Base-by-base conservation (phyloP, 2,113 vertebrate genomes). In the Hiodon alosoides region DNA sequence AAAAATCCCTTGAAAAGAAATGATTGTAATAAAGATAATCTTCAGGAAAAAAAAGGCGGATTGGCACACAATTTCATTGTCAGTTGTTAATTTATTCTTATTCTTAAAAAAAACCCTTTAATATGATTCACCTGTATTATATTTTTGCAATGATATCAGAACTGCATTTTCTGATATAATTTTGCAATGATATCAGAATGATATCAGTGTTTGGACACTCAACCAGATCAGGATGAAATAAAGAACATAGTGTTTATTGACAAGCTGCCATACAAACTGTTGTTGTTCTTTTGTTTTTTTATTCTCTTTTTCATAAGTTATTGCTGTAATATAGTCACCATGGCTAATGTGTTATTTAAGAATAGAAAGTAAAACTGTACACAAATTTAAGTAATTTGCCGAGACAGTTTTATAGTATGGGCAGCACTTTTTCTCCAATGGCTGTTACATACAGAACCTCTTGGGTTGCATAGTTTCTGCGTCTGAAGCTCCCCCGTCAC, bases 261-360 rank as follows among this genome's bases (percentile, higher is more conserved):
- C 31, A 31, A 31, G 31, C 31, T 31, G 31, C 1, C 54, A 57
- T 57, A 7, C 54, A 57, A 4, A n/a, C 7, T 64, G 16, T 62
- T 16, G 31, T 64, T 64, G 16, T 10, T 5, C 54, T 10, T 10
- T 7, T 2, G 2, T 10, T 57, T 57, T 57, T 7, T 57, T 57
- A 57, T 57, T 57, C 54, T 10, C 5, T 31, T 57, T 57, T 7
- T 57, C 10, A 57, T 57, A 47, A 3, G 31, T 10, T 17, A n/a
- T n/a, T 48, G 46, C 9, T 11, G 64, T 47, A 66, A 66, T 66
- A 2, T 66, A 66, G 48, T 66, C 64, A 66, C 64, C 64, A 66
- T 66, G 64, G 48, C 64, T 31, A 1, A 31, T 31, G 31, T 31
- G 2, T 31, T 31, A 31, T 31, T 31, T 31, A 31, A 31, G 31